Base-by-base conservation (phyloP, 1,140 invertebrate genomes). In the Nephila pilipes region DNA sequence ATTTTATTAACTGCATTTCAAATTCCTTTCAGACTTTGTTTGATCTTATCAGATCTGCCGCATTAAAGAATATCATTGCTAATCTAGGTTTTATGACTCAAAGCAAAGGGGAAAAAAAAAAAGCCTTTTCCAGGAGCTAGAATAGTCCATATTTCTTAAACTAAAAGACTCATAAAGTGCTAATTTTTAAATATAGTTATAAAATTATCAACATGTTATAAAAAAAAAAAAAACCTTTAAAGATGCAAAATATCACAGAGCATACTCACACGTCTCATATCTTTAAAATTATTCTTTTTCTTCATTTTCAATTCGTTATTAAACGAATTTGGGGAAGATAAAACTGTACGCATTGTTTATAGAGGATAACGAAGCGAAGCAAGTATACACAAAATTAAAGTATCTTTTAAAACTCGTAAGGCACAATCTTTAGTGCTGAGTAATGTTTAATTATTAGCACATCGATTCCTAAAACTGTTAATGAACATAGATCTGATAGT, bases 271-370 rank as follows among this genome's bases (percentile, higher is more conserved):
- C 46, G 36, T 25, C 80, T 81, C 38, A 32, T 75, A 32, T 75
- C 69, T 75, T 81, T 81, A 55, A 81, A 81, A 81, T 81, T 81
- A 55, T 55, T 81, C n/a, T 81, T 81, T n/a, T 2, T 81, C 80
- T 55, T 46, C 80, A 81, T 81, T 81, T 81, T 81, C n/a, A 81
- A 38, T 54, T 81, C 80, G 38, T 81, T 81, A 25, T 25, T 81
- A 29, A 32, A 81, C n/a, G 80, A 54, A 81, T 2, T 36, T 18
- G 69, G 29, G 14, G 80, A n/a, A 81, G 80, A 20, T 18, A 81
- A 54, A 25, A 54, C 16, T 20, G 80, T 81, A 81, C 80, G 80
- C 80, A 81, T 81, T 55, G 69, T 36, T 75, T 25, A 32, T 75
- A 18, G 29, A 75, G 18, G 14, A 75, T 36, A 29, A 18, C 32